Evolutionary conservation across 2,888 invertebrate species (phyloP), one percentile per base, ranked within the genome.

Genomic region (Onthophagus sagittarius): DNA sequence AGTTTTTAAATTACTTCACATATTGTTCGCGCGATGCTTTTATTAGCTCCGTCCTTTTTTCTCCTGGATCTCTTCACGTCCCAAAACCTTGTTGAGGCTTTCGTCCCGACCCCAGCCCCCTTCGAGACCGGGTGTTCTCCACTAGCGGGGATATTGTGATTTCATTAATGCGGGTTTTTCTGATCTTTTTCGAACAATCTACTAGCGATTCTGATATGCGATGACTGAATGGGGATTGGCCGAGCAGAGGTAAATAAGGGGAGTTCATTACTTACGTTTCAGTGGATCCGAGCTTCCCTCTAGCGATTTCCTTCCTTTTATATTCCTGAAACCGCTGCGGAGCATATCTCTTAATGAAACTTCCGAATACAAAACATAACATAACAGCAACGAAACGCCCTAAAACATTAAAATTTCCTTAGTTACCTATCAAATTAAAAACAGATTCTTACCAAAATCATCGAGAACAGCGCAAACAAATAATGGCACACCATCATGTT

Each of bases 311-410:
- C 87, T 87, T 83, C 62, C 74, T 74, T 73, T 75, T 63, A 72
- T 71, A 15, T 72, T 75, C 75, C 74, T 75, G 53, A 76, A 71
- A 73, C 71, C 74, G 6, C 72, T 73, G 70, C 76, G 72, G 71
- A 77, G 73, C 73, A 77, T 74, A 72, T 82, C 81, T 76, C 88
- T 82, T 83, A 89, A 79, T 39, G 85, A 83, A n/a, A 84, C 83
- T 79, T 90, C 90, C 77, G 90, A 89, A 71, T 88, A 87, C 15
- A 90, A 80, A 71, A 90, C 87, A 83, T 91, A 91, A 81, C 89
- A 90, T 13, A 88, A 83, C 75, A 90, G 81, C 82, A 90, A 88
- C 3, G 88, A 86, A 63, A 89, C 78, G 14, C 90, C 90, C 90
- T 90, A 84, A 39, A 85, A 84, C 74, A 69, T n/a, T 32, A 67